Conservation (phyloP, 2,797 vertebrate species). For the Semaprochilodus insignis region DNA sequence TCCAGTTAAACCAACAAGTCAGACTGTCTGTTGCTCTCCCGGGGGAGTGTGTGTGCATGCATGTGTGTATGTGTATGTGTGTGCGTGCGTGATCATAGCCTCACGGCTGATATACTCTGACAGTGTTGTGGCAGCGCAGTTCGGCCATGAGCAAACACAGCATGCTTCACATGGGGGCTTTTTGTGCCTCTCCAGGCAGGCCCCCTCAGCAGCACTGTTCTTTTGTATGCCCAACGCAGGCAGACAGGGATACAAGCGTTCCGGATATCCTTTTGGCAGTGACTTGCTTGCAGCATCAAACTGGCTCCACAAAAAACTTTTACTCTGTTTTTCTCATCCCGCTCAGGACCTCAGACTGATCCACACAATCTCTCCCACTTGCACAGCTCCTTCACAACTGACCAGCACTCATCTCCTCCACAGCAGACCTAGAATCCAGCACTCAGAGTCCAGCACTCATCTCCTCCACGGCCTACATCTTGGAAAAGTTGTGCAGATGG, state of each 20-base stretch:
- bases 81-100: slow-evolving; percentile 67
- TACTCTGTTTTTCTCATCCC: slow-evolving; percentile 47
- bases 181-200: slow-evolving; percentile 25
- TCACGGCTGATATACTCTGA: slow-evolving; percentile 72
- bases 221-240: neutral
- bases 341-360: slow-evolving; percentile 7
- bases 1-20: slow-evolving; percentile 73
- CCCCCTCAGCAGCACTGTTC: neutral
- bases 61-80: slow-evolving; percentile 23
- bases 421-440: too few species aligned
- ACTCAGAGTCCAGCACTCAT: too few species aligned
- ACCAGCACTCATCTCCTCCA: neutral
- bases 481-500: too few species aligned
- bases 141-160: slow-evolving; percentile 74
- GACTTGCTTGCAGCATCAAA: slow-evolving; percentile 42
- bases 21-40: slow-evolving; percentile 22
- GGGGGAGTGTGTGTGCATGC: slow-evolving; percentile 31
- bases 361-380: slow-evolving; percentile 32
- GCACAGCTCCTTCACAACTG: neutral
- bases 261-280: slow-evolving; percentile 57
- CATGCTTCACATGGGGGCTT: slow-evolving; percentile 67
- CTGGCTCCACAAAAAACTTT: slow-evolving; percentile 17
- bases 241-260: neutral
- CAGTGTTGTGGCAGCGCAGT: slow-evolving; percentile 77
- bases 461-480: too few species aligned